These are phyloP conservation scores for Liparis tanakae DNA, from an alignment of 2,797 vertebrate genomes.

Conservation along the genomic window DNA sequence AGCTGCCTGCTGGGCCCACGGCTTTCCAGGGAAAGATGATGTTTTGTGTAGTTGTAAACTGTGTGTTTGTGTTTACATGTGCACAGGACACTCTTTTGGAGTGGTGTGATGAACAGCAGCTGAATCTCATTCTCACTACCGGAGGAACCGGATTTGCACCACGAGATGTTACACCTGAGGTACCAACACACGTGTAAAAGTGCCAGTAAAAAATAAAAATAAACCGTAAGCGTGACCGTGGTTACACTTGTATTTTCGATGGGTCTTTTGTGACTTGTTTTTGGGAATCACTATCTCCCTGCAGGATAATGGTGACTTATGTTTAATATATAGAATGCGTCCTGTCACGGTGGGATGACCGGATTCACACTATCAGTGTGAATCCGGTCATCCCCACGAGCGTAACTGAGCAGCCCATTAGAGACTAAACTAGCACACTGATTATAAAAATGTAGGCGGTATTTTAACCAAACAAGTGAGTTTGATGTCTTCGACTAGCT, in stretches of 20 bases:
- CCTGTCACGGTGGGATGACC: too few relatives aligned
- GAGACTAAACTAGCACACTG: neutral
- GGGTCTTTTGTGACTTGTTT: neutral
- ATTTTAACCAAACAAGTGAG: neutral
- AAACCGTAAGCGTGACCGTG: neutral
- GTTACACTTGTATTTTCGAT: neutral
- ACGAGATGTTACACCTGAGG: slow-evolving; percentile 98
- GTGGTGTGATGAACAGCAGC: slow-evolving; percentile 98
- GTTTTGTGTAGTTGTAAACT: neutral
- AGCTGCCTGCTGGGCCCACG: neutral
- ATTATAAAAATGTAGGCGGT: neutral
- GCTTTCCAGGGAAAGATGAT: neutral
- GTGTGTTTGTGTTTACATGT: slow-evolving; percentile 23
- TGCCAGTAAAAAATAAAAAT: neutral
- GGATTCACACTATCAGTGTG: too few relatives aligned
- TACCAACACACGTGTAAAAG: slow-evolving; percentile 61
- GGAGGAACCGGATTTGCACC: slow-evolving; percentile 98
- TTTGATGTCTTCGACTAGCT: neutral
- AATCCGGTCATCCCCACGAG: too few relatives aligned
- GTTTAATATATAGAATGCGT: too few relatives aligned
- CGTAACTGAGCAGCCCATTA: neutral
- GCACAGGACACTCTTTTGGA: slow-evolving; percentile 94
- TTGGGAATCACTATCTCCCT: neutral
- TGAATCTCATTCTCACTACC: slow-evolving; percentile 98
- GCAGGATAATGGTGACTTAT: too few relatives aligned